These are phyloP conservation scores for Micrasema longulum DNA, from an alignment of 1,140 invertebrate species.

Conservation along the genomic window DNA sequence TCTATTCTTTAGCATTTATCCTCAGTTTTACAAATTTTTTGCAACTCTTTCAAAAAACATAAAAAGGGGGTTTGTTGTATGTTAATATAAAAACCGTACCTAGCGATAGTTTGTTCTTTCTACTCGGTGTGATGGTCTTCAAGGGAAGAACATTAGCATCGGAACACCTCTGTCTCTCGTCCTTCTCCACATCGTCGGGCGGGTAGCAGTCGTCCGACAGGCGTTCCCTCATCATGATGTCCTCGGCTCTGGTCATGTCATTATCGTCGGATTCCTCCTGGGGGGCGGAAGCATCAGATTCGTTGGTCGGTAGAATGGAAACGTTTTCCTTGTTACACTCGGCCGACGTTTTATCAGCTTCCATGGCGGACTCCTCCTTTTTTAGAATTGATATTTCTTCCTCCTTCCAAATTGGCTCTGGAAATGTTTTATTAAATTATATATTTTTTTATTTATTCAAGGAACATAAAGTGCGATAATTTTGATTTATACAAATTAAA, in stretches of 20 bases:
- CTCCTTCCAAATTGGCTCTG: constrained; percentile 40
- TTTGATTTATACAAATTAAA: too few species aligned
- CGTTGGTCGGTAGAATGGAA: not conserved
- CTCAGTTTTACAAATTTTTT: too few species aligned
- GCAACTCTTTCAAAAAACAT: too few species aligned
- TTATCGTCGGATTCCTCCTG: not conserved
- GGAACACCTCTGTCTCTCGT: not conserved
- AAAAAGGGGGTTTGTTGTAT: too few species aligned
- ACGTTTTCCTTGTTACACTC: constrained; percentile 40
- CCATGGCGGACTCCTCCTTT: not conserved
- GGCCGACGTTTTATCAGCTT: not conserved
- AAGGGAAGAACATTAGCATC: not conserved
- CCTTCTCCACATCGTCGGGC: not conserved
- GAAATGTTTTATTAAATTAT: too few species aligned
- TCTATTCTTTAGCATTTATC: too few species aligned
- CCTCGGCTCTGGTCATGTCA: not conserved
- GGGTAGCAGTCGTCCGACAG: not conserved
- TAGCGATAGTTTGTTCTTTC: constrained; percentile 36
- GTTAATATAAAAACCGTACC: too few species aligned
- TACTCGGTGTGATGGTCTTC: constrained; percentile 32
- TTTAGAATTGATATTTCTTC: constrained; percentile 10
- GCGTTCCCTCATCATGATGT: constrained; percentile 24
- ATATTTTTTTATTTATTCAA: too few species aligned
- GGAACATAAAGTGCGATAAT: too few species aligned
- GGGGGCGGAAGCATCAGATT: not conserved